Evolutionary conservation across 2,113 vertebrate genomes (phyloP).

Genomic region (Pica pica): DNA sequence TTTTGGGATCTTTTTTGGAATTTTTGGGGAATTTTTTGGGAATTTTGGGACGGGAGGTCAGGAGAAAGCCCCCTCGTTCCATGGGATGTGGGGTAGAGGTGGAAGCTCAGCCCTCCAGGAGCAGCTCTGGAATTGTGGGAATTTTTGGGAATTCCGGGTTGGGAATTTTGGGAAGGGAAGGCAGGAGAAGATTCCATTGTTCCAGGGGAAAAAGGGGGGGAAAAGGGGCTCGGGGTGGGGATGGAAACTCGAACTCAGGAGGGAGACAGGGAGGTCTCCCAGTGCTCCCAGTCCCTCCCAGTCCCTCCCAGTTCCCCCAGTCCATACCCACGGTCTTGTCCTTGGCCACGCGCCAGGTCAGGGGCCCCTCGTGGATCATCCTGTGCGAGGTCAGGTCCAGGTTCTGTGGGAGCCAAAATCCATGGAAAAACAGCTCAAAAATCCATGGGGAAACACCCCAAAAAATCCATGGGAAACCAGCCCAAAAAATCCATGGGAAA

Average conservation of each 20-base stretch:
- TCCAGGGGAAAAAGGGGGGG: too few relatives aligned
- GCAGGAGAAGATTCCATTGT: too few relatives aligned
- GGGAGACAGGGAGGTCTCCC: not conserved
- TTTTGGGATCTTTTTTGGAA: too few relatives aligned
- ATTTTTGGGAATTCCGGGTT: not conserved
- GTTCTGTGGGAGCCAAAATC: conserved; percentile 64
- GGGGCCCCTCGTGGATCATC: conserved; percentile 92
- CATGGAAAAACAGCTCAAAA: not conserved
- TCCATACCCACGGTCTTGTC: conserved; percentile 89
- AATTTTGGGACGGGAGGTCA: too few relatives aligned
- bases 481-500: not conserved
- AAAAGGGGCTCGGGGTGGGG: too few relatives aligned
- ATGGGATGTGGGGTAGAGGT: too few relatives aligned
- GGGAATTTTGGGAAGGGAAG: too few relatives aligned
- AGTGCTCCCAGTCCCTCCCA: not conserved
- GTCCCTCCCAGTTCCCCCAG: not conserved
- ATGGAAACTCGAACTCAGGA: too few relatives aligned
- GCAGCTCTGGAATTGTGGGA: too few relatives aligned
- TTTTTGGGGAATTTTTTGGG: too few relatives aligned
- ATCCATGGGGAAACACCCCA: not conserved
- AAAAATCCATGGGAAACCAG: not conserved
- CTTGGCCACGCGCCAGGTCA: conserved; percentile 88
- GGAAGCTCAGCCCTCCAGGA: too few relatives aligned
- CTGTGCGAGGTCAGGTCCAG: conserved; percentile 85
- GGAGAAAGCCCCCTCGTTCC: too few relatives aligned